phyloP scores from a whole-genome alignment of 2,888 invertebrate species.

The Luffia ferchaultella region DNA sequence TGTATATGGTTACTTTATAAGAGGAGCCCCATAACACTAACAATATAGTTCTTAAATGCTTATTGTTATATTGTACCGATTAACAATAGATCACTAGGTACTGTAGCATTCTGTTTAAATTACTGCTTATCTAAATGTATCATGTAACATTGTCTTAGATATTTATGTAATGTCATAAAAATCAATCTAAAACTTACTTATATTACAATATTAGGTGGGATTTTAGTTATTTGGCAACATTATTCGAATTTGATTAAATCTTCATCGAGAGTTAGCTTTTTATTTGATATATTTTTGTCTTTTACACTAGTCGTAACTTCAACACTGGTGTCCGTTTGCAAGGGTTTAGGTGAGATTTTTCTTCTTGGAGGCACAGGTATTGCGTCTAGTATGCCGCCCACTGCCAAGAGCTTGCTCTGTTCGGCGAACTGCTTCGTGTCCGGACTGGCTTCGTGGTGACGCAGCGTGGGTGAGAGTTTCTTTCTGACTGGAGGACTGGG shows the following conservation, averaged over 20 bases:
- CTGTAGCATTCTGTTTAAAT: not conserved
- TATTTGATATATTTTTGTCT: not conserved
- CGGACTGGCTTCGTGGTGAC: conserved; percentile 24
- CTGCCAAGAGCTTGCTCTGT: conserved; percentile 33
- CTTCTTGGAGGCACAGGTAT: conserved; percentile 37
- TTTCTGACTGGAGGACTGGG: conserved; percentile 54
- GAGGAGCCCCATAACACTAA: too few species aligned
- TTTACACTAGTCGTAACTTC: not conserved
- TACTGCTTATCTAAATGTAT: not conserved
- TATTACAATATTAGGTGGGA: conserved; percentile 14
- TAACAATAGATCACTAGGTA: not conserved
- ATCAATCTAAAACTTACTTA: too few species aligned
- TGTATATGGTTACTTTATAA: too few species aligned
- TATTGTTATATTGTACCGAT: too few species aligned
- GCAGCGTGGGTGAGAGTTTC: conserved; percentile 37
- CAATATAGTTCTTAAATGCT: too few species aligned
- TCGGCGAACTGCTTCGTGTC: conserved; percentile 32
- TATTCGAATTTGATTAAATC: conserved; percentile 53
- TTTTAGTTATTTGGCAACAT: not conserved
- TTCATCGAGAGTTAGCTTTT: conserved; percentile 19
- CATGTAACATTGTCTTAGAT: not conserved
- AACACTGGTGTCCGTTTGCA: conserved; percentile 1
- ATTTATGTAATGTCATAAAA: too few species aligned
- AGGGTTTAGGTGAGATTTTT: conserved; percentile 40
- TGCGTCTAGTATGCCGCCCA: conserved; percentile 40